These are phyloP conservation scores for Rhadinocentrus ornatus DNA, from an alignment of 2,797 vertebrate species.

Conservation along the genomic window DNA sequence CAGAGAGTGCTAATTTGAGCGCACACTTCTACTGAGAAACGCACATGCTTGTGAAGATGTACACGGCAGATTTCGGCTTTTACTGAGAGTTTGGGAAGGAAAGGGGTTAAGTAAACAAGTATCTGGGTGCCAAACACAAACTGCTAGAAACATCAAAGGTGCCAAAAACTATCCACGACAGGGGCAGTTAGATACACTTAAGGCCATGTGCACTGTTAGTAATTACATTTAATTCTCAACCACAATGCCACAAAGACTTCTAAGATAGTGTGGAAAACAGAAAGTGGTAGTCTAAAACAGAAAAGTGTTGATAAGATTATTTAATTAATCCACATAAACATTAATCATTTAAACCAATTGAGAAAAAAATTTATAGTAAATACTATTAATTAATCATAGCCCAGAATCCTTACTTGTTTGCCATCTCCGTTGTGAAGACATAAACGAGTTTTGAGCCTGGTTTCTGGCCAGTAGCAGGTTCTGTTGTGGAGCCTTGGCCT, in stretches of 20 bases:
- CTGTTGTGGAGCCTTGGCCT: conserved; percentile 87
- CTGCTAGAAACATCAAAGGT: conserved; percentile 51
- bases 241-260: conserved; percentile 23
- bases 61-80: conserved; percentile 45
- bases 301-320: background rate
- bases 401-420: conserved; percentile 92
- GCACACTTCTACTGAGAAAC: conserved; percentile 32
- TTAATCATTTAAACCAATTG: background rate
- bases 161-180: conserved; percentile 24
- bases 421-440: conserved; percentile 99
- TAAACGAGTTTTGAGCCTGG: conserved; percentile 95
- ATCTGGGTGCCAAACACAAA: conserved; percentile 40
- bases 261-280: background rate
- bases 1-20: conserved; percentile 51
- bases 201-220: background rate
- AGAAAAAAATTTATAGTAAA: conserved; percentile 8
- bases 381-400: conserved; percentile 8
- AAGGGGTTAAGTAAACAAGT: conserved; percentile 16
- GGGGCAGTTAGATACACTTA: background rate
- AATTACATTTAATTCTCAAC: conserved; percentile 5
- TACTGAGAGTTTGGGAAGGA: conserved; percentile 22
- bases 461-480: conserved; percentile 91
- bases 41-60: conserved; percentile 40
- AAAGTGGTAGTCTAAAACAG: background rate
- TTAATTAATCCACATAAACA: background rate